Percentiles rank a stretch among this genome's conserved stretches.
Evolutionary conservation across 2,113 vertebrate genomes (phyloP).

Genomic region (Pachypanchax playfairii): DNA sequence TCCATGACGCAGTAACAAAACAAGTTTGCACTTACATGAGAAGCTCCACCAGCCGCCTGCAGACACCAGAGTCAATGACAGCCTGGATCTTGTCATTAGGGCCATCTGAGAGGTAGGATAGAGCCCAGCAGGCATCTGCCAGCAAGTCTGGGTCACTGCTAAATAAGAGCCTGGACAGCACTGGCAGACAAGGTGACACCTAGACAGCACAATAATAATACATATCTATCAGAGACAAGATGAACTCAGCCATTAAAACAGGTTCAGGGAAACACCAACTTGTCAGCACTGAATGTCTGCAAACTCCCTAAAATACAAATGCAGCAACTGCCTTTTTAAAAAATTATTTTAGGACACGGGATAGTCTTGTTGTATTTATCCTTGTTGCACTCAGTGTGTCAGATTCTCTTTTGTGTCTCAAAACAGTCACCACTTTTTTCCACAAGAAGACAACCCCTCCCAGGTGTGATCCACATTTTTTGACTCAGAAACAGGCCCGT

Average conservation of each 20-base stretch:
- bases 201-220: constrained; percentile 54
- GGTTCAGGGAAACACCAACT: not conserved
- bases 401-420: no score
- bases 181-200: constrained; percentile 96
- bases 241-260: not conserved
- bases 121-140: constrained; percentile 97
- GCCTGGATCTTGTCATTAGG: constrained; percentile 99
- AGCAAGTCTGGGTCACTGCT: constrained; percentile 97
- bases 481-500: no score
- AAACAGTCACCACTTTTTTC: no score
- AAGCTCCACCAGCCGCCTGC: constrained; percentile 93
- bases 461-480: no score
- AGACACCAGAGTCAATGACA: constrained; percentile 97
- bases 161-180: constrained; percentile 93
- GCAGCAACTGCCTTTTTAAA: not conserved
- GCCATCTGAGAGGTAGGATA: constrained; percentile 97
- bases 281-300: not conserved
- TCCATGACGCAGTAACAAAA: not conserved
- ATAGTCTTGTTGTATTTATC: no score
- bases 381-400: no score
- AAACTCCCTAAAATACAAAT: not conserved
- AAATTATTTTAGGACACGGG: no score
- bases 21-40: constrained; percentile 86
- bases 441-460: no score
- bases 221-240: not conserved